Percentiles rank a stretch among this genome's conserved stretches.
These are phyloP conservation scores for Drosophila grimshawi DNA, from an alignment of 1,140 invertebrate genomes.

Conservation along the genomic window DNA sequence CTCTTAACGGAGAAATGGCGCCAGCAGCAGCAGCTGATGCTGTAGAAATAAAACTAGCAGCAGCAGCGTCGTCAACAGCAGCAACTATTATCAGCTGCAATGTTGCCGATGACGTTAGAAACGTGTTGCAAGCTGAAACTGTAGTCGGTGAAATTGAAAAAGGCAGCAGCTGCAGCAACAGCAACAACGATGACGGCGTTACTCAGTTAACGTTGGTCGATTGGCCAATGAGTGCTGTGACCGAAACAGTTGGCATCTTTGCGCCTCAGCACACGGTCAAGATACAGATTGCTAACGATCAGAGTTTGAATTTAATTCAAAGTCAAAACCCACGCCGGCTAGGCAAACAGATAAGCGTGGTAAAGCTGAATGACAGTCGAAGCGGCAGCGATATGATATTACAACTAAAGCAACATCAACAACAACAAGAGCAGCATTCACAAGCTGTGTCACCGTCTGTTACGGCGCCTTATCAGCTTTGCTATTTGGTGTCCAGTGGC, in stretches of 20 bases:
- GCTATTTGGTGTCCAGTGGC: slow-evolving; percentile 89
- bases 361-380: slow-evolving; percentile 61
- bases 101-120: slow-evolving; percentile 52
- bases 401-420: slow-evolving; percentile 35
- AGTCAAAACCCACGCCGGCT: slow-evolving; percentile 35
- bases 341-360: slow-evolving; percentile 72
- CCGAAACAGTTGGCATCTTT: slow-evolving; percentile 50
- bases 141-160: slow-evolving; percentile 43
- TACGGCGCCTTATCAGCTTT: slow-evolving; percentile 83
- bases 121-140: slow-evolving; percentile 43
- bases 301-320: slow-evolving; percentile 16
- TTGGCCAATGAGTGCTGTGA: slow-evolving; percentile 53
- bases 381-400: slow-evolving; percentile 45
- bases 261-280: slow-evolving; percentile 70
- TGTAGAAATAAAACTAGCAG: slow-evolving; percentile 24
- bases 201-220: slow-evolving; percentile 47
- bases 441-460: slow-evolving; percentile 11
- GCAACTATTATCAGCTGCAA: slow-evolving; percentile 77
- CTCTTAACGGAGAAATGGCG: too few relatives aligned
- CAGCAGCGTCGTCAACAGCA: slow-evolving; percentile 10
- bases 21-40: background rate
- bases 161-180: slow-evolving; percentile 26
- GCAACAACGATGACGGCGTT: slow-evolving; percentile 24
- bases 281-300: slow-evolving; percentile 73
- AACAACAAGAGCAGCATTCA: slow-evolving; percentile 28